Conservation (phyloP, 2,888 invertebrate species). For the Ligdia adustata region DNA sequence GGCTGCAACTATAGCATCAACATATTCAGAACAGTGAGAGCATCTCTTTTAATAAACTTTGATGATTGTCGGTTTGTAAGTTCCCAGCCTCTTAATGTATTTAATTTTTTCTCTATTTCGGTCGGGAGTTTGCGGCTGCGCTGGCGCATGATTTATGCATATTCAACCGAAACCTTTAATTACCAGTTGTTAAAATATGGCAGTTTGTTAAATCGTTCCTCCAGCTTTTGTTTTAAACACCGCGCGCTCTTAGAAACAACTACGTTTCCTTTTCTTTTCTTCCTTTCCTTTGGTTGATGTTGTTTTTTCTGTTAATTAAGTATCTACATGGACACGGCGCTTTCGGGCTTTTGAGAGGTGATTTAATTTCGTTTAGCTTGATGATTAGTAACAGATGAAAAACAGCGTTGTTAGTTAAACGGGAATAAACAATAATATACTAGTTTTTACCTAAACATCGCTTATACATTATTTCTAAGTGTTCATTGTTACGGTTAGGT, state of each 20-base stretch:
- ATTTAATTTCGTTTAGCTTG: neutral
- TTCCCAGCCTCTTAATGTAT: slow-evolving; percentile 75
- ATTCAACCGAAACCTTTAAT: slow-evolving; percentile 83
- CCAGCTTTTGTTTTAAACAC: slow-evolving; percentile 79
- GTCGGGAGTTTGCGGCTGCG: slow-evolving; percentile 81
- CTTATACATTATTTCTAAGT: no score
- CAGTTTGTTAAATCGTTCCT: slow-evolving; percentile 82
- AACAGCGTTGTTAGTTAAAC: no score
- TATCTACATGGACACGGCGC: slow-evolving; percentile 10
- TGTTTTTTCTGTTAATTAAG: slow-evolving; percentile 48
- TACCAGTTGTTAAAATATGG: slow-evolving; percentile 84
- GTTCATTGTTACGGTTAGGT: no score
- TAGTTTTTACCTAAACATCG: no score
- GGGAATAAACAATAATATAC: no score
- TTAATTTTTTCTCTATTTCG: slow-evolving; percentile 84
- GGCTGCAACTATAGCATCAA: no score
- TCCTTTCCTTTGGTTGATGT: slow-evolving; percentile 43
- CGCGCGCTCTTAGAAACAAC: slow-evolving; percentile 62
- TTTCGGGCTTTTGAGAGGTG: slow-evolving; percentile 1
- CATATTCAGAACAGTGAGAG: slow-evolving; percentile 8
- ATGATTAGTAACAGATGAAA: no score
- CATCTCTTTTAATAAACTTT: slow-evolving; percentile 17
- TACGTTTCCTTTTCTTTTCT: slow-evolving; percentile 61
- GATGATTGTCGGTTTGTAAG: slow-evolving; percentile 47
- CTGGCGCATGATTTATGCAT: slow-evolving; percentile 83